Evolutionary conservation across 92 coral and sea anemone species (phyloP), one percentile per base, ranked within the genome.

Genomic region (Nematostella vectensis): DNA sequence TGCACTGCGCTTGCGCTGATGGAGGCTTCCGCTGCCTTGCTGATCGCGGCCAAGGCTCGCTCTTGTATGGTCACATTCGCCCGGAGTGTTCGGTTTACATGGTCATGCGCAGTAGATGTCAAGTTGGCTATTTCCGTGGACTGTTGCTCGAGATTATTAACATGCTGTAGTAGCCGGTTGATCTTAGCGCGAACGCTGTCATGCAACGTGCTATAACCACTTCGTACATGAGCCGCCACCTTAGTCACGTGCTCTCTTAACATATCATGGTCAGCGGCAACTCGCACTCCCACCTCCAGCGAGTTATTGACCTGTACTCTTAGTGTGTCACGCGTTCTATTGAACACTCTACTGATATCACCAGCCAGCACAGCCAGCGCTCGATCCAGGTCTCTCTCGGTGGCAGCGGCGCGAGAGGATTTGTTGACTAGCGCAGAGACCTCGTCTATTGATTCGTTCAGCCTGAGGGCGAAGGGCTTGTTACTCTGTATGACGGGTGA

Each of bases 401-500:
- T 60, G 18, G 42, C 57, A 29, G 44, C 30, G 31, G 76, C 78
- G 21, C 48, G 25, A 47, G 30, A 39, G 18, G 68, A 43, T 29
- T 47, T 54, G 27, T 11, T 30, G 21, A 55, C 58, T 19, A 79
- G 67, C 52, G n/a, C 69, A 18, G 58, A 69, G 59, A 75, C 80
- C 29, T 59, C 70, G 19, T 48, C 23, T 12, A 54, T 60, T 16
- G 74, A 63, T 44, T 75, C 75, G n/a, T 45, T 38, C 30, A 88
- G 37, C 26, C 83, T 76, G 25, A 67, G 73, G 8, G 55, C 55
- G 70, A 88, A 88, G 4, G 81, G 56, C 24, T 55, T 57, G 21
- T 57, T 53, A 60, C 62, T 77, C 24, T 55, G 62, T 66, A 67
- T 74, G 37, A 76, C 56, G 62, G 82, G 71, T n/a, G 71, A 76